Conservation (phyloP, 2,113 vertebrate species). For the Pelecanus crispus region DNA sequence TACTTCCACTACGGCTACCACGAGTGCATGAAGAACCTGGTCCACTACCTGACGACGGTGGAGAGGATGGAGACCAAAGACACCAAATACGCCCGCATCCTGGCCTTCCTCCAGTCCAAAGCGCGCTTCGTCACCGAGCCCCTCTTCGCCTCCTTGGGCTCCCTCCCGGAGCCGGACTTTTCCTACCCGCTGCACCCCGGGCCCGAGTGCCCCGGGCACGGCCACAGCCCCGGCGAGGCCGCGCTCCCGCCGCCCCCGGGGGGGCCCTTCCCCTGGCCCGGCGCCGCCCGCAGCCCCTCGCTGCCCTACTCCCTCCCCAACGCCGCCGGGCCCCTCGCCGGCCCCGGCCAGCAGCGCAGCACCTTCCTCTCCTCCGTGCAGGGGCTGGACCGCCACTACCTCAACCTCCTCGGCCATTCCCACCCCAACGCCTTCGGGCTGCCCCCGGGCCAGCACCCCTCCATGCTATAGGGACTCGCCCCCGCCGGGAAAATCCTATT, state of each 20-base stretch:
- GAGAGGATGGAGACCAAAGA: constrained; percentile 96
- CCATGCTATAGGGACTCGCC: constrained; percentile 74
- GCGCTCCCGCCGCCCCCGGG: constrained; percentile 79
- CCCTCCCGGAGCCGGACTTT: constrained; percentile 82
- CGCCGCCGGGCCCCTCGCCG: constrained; percentile 72
- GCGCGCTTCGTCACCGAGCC: constrained; percentile 85
- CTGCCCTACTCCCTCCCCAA: constrained; percentile 78
- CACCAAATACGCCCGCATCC: constrained; percentile 93
- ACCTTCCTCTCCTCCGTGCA: constrained; percentile 86
- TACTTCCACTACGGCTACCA: constrained; percentile 98
- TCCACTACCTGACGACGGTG: constrained; percentile 96
- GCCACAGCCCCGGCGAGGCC: constrained; percentile 76
- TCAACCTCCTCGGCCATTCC: constrained; percentile 89
- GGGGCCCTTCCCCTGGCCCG: constrained; percentile 82
- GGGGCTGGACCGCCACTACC: constrained; percentile 90
- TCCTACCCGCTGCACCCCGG: constrained; percentile 81
- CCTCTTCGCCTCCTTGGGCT: constrained; percentile 75
- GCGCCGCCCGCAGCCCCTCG: constrained; percentile 75
- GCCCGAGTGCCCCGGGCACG: constrained; percentile 76
- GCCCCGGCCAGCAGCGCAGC: constrained; percentile 82
- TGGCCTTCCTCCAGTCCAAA: constrained; percentile 95
- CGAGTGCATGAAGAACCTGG: constrained; percentile 98
- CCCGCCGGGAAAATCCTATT: neutral
- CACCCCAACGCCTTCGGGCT: constrained; percentile 85
- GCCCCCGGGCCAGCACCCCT: constrained; percentile 83